A percentile compares a stretch with the other conserved stretches of the same genome.
phyloP scores from a whole-genome alignment of 1,140 invertebrate genomes.

The Pogonognathellus flavescens region DNA sequence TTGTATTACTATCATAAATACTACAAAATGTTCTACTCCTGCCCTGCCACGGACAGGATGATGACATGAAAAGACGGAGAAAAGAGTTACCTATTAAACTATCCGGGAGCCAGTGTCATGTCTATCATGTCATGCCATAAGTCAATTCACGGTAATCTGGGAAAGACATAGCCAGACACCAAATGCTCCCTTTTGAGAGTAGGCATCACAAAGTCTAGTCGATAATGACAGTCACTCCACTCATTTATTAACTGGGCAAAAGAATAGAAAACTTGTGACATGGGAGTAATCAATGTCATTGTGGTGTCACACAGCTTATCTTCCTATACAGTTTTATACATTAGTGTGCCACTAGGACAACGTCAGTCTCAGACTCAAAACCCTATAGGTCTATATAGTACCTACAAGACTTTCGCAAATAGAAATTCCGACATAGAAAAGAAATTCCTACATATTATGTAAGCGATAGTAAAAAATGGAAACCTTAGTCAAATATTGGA shows the following conservation, averaged over 20 bases:
- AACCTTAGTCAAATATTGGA: no score
- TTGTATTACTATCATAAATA: no score
- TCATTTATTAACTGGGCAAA: constrained; percentile 44
- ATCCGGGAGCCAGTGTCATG: background rate
- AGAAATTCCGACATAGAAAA: no score
- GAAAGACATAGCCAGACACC: background rate
- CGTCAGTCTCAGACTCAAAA: no score
- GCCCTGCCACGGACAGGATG: no score
- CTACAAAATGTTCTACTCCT: no score
- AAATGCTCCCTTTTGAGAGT: background rate
- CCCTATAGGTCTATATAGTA: no score
- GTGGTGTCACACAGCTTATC: constrained; percentile 36
- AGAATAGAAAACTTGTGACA: constrained; percentile 34
- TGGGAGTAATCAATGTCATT: constrained; percentile 41
- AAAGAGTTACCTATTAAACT: background rate
- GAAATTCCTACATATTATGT: no score
- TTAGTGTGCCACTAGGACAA: no score
- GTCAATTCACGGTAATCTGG: constrained; percentile 13
- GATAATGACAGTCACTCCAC: constrained; percentile 23
- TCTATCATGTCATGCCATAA: constrained; percentile 30
- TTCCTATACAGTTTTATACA: background rate
- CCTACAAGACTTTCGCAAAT: no score
- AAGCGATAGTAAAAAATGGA: no score
- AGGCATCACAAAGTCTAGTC: constrained; percentile 12
- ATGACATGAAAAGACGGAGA: background rate